These are phyloP conservation scores for Aphidius gifuensis DNA, from an alignment of 1,140 invertebrate genomes.

Conservation along the genomic window DNA sequence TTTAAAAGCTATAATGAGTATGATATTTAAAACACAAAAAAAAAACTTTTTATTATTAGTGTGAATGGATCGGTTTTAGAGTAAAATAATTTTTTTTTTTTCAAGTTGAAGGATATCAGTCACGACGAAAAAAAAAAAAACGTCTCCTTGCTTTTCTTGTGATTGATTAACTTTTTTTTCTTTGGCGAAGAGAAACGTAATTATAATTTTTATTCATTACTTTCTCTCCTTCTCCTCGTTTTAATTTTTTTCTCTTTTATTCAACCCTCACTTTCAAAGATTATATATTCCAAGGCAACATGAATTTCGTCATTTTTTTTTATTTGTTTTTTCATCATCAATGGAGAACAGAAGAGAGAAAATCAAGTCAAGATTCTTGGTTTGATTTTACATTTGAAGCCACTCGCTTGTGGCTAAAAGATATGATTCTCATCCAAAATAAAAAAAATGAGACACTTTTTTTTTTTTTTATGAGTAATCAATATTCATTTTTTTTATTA, in stretches of 20 bases:
- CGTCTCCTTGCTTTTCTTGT: conserved; percentile 31
- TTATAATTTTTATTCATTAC: conserved; percentile 59
- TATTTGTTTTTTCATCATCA: conserved; percentile 6
- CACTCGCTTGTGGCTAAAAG: conserved; percentile 52
- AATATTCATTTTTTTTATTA: conserved; percentile 45
- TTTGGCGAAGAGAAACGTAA: conserved; percentile 47
- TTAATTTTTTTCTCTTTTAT: too few species aligned
- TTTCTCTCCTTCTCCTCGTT: background rate
- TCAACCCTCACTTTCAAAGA: too few species aligned
- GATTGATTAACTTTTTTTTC: conserved; percentile 50
- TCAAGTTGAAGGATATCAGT: background rate
- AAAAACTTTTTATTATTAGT: conserved; percentile 16
- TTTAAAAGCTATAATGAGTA: conserved; percentile 14
- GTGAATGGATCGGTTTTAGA: conserved; percentile 1
- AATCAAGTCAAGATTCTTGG: conserved; percentile 20
- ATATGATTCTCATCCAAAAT: conserved; percentile 49
- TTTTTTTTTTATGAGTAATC: conserved; percentile 36
- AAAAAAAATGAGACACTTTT: conserved; percentile 2
- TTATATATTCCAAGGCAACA: too few species aligned
- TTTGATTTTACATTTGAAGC: conserved; percentile 49
- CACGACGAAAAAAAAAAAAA: conserved; percentile 11
- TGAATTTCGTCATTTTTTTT: too few species aligned
- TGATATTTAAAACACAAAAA: conserved; percentile 19
- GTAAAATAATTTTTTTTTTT: background rate
- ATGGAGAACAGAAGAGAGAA: conserved; percentile 1